These are phyloP conservation scores for Mycteria americana DNA, from an alignment of 2,797 vertebrate species.

Conservation along the genomic window DNA sequence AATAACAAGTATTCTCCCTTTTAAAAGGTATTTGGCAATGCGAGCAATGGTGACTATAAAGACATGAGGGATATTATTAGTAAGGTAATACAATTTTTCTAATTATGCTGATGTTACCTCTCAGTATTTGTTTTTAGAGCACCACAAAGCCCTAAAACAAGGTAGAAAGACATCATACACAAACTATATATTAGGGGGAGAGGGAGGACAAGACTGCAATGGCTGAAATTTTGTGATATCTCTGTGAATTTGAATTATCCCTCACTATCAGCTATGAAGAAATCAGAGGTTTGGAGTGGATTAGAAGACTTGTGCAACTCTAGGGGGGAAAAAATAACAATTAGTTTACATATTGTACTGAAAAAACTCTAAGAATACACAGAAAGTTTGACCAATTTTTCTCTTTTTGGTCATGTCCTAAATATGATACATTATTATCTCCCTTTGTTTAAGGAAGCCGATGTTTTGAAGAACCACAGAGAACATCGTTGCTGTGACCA, in stretches of 20 bases:
- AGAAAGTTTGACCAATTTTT: not conserved
- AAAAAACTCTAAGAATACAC: not conserved
- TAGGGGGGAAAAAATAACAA: too few species aligned
- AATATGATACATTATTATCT: not conserved
- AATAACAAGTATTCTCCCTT: not conserved
- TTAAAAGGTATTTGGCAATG: not conserved
- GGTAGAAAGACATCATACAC: not conserved
- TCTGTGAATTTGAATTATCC: not conserved
- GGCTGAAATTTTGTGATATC: not conserved
- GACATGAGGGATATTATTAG: not conserved
- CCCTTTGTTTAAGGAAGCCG: not conserved
- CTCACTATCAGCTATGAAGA: not conserved
- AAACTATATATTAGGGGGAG: not conserved
- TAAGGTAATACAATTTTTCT: not conserved
- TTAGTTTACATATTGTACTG: not conserved
- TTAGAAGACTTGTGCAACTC: not conserved
- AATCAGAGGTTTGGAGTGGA: not conserved
- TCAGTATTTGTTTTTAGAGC: not conserved
- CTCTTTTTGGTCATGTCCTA: not conserved
- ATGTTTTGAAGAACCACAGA: not conserved
- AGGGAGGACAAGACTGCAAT: not conserved
- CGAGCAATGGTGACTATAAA: not conserved
- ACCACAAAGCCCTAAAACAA: not conserved
- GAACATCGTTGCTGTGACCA: not conserved
- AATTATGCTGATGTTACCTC: slow-evolving; percentile 9